Base-by-base conservation (phyloP, 1,140 invertebrate species). In the Zaprionus inermis region DNA sequence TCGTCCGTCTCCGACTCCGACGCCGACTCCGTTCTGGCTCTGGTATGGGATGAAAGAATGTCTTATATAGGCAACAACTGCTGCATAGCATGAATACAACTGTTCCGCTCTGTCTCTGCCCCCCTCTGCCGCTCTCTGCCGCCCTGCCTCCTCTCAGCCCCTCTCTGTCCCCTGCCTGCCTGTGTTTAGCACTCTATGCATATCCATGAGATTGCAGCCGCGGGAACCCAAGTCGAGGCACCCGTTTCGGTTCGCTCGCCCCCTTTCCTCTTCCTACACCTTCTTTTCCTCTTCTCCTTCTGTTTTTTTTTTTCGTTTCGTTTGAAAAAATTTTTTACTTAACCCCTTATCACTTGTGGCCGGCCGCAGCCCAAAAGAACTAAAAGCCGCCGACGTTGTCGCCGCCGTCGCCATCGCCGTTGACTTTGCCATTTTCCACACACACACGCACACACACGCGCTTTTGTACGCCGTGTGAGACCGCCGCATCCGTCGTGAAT, bases 51-150 rank as follows among this genome's bases (percentile, higher is more conserved):
- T 77, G 79, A 85, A 73, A 61, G 81, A 85, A 85, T 85, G 85
- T 85, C 81, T 85, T 85, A 80, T 84, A 85, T 81, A 85, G 78
- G 78, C 83, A 85, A 85, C 81, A 85, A 81, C 83, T 85, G 82
- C 77, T 79, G 77, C 76, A 76, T 72, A 79, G 74, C 73, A 78
- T 76, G 71, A 67, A 78, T 78, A 72, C 76, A 66, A 58, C 67
- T 72, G 72, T 74, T 56, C 51, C 44, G 51, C 36, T 58, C 71
- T 49, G 1, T 38, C 65, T 36, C 20, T 41, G 14, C 28, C 20
- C 28, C 30, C 2, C 32, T 36, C n/a, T 55, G 32, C 36, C 11
- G 36, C 57, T n/a, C 16, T n/a, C 24, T 66, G 14, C 1, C 22
- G 1, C 36, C 18, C 46, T 46, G 14, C 34, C 49, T 14, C 44